Evolutionary conservation across 2,113 vertebrate species (phyloP), one percentile per base, ranked within the genome.

Genomic region (Oceanodroma tethys): DNA sequence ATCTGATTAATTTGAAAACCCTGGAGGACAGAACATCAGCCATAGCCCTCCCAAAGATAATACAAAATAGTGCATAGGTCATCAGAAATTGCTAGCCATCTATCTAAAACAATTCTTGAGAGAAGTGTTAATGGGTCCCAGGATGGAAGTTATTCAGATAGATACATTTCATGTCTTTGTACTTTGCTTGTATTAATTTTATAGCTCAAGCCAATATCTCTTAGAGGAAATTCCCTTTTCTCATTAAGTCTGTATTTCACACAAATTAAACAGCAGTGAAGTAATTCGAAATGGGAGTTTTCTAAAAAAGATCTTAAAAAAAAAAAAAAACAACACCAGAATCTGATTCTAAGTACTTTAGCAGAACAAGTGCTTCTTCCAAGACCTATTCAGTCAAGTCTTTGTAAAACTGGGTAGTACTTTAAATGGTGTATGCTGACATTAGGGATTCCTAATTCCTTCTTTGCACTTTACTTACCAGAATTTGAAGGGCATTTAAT

Each of bases 191-290:
- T 81, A 79, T 90, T 94, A 96, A 86, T 91, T 94, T 94, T 81
- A 75, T 79, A 89, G 32, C n/a, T 89, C 76, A 86, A 67, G 16
- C 48, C 34, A 65, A 16, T 85, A 67, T 26, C 48, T 96, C 47
- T 43, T 78, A 47, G 10, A 81, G 13, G 32, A 95, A 93, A 94
- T 94, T 91, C 95, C 90, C 92, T 62, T 88, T 91, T 88, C 96
- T 96, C 96, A 94, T 95, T 93, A 95, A 91, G 43, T 60, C 62
- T 82, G 19, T 65, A 79, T 96, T 94, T 93, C 66, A 94, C 66
- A 80, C 40, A 90, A 87, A 97, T 95, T 85, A 85, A 94, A 87
- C 38, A 81, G 55, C 18, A 81, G 52, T 60, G 30, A 89, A 96
- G 11, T 96, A 85, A 93, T 94, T 74, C 80, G 73, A 87, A 90